phyloP scores from a whole-genome alignment of 2,113 vertebrate species.

The Montifringilla adamsi region DNA sequence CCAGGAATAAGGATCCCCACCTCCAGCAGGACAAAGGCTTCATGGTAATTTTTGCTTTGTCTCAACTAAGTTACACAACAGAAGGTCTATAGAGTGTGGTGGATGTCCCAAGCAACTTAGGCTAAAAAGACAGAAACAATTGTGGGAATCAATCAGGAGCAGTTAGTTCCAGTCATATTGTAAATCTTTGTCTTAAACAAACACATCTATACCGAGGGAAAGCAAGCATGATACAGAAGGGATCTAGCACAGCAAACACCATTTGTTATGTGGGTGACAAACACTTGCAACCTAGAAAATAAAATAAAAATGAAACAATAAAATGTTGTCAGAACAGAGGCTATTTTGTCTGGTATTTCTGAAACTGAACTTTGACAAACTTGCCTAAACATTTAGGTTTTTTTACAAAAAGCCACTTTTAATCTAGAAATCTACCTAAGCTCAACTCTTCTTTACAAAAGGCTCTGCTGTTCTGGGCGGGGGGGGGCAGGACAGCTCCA shows the following conservation, averaged over 20 bases:
- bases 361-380: not conserved
- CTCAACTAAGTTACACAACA: conserved; percentile 66
- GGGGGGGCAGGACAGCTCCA: not conserved
- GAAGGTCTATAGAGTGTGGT: conserved; percentile 64
- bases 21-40: conserved; percentile 16
- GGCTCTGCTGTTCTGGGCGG: not conserved
- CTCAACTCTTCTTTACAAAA: not conserved
- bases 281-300: not conserved
- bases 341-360: not conserved
- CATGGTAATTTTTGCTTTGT: conserved; percentile 53
- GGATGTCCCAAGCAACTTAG: conserved; percentile 59
- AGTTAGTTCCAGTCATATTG: conserved; percentile 25
- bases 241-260: not conserved
- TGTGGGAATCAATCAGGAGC: conserved; percentile 28
- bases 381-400: fast-evolving
- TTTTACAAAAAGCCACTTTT: not conserved
- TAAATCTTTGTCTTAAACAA: not conserved
- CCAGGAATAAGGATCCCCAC: conserved; percentile 17
- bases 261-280: not conserved
- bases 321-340: not conserved
- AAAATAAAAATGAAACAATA: not conserved
- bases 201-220: not conserved
- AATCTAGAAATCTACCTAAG: not conserved
- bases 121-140: conserved; percentile 64
- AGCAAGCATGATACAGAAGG: conserved; percentile 34